Conservation (phyloP, 2,113 vertebrate species). For the Podocnemis expansa region DNA sequence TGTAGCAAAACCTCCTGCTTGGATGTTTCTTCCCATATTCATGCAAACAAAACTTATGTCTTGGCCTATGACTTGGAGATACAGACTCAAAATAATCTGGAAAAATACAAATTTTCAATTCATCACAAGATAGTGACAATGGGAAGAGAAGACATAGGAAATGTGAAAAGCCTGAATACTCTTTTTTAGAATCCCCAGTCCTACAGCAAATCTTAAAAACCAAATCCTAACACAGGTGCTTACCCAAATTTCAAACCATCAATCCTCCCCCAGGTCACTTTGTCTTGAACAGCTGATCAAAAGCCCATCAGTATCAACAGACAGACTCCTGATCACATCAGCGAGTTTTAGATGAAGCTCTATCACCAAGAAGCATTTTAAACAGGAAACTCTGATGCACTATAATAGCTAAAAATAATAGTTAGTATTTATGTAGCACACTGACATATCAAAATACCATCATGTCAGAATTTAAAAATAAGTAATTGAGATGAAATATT, state of each 20-base stretch:
- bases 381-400: background rate
- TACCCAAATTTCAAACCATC: background rate
- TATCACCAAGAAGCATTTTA: background rate
- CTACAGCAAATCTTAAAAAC: background rate
- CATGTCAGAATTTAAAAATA: background rate
- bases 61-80: background rate
- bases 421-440: background rate
- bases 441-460: background rate
- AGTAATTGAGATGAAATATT: background rate
- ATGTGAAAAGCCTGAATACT: background rate
- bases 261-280: background rate
- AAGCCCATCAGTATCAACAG: background rate
- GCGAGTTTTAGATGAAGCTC: background rate
- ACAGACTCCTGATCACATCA: fast-evolving
- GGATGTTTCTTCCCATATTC: background rate
- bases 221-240: background rate
- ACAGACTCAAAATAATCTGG: background rate
- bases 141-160: background rate
- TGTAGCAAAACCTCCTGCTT: fast-evolving
- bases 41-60: background rate
- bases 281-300: background rate
- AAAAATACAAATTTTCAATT: background rate
- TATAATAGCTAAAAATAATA: background rate
- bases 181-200: background rate
- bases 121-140: background rate